Evolutionary conservation across 2,888 invertebrate genomes (phyloP), one percentile per base, ranked within the genome.

Genomic region (Orchesellides sinensis): DNA sequence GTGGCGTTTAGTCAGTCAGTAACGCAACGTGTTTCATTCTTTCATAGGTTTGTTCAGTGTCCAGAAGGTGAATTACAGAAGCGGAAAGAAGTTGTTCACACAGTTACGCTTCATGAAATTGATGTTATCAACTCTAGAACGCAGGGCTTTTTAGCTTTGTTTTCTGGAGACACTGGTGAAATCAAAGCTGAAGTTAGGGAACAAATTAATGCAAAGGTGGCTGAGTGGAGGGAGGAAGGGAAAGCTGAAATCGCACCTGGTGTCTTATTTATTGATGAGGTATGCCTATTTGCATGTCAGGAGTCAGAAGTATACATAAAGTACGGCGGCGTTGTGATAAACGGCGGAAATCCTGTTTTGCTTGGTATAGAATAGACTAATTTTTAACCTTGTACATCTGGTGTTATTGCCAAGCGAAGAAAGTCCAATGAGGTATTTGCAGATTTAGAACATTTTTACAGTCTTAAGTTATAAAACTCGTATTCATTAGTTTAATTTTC

Each of bases 241-340:
- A 99, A 99, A 90, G 98, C 99, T 0, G 98, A 98, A 91, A 98
- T 99, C 89, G 97, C 98, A 40, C 99, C 99, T 0, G 99, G 99
- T 0, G 99, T 98, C 1, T 91, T 99, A 1, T 99, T 99, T 89
- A 95, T 99, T 86, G 98, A 99, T 89, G 98, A 99, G 92, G 96
- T 94, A 49, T 19, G 5, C 21, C 59, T 12, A 12, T 59, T n/a
- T 10, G 19, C 49, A 5, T 23, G 6, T 27, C 25, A 12, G 59
- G 5, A 8, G 4, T 59, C 10, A 2, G 29, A n/a, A n/a, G n/a
- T n/a, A n/a, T n/a, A n/a, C n/a, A n/a, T n/a, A n/a, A n/a, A n/a
- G n/a, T n/a, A n/a, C n/a, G n/a, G n/a, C n/a, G n/a, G n/a, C n/a
- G n/a, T n/a, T n/a, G n/a, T n/a, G n/a, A n/a, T n/a, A n/a, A n/a